Conservation (phyloP, 2,113 vertebrate genomes). For the Scomber colias region DNA sequence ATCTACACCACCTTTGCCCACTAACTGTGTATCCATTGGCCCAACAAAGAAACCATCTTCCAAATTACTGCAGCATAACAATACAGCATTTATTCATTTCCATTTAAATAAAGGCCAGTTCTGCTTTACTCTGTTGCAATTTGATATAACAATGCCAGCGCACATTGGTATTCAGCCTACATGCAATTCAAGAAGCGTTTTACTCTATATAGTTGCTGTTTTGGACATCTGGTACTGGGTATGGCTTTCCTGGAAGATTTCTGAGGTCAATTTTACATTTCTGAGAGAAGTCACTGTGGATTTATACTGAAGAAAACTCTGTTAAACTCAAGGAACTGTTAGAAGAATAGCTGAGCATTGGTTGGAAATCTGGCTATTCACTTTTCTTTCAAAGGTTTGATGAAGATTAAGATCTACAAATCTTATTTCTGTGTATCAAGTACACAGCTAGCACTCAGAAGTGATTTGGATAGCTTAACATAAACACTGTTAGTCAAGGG, state of each 20-base stretch:
- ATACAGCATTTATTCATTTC: conserved; percentile 9
- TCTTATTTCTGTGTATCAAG: no score
- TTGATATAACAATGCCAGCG: conserved; percentile 21
- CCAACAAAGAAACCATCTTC: conserved; percentile 18
- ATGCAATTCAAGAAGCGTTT: conserved; percentile 7
- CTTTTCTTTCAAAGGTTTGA: no score
- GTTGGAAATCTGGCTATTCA: background rate
- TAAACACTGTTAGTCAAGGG: no score
- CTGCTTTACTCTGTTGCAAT: conserved; percentile 4
- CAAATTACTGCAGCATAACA: conserved; percentile 17
- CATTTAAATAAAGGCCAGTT: conserved; percentile 12
- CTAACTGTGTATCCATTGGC: conserved; percentile 41
- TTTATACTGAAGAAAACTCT: no score
- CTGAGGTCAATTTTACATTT: background rate
- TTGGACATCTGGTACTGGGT: conserved; percentile 20
- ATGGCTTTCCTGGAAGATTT: background rate
- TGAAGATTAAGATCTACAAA: no score
- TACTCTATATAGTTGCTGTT: background rate
- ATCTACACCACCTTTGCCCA: conserved; percentile 48
- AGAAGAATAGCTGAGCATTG: background rate
- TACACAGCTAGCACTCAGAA: no score
- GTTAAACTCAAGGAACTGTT: background rate
- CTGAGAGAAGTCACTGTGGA: background rate
- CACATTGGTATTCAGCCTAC: background rate
- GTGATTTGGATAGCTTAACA: no score